phyloP scores from a whole-genome alignment of 2,888 invertebrate genomes.

The Hylaea fasciaria region DNA sequence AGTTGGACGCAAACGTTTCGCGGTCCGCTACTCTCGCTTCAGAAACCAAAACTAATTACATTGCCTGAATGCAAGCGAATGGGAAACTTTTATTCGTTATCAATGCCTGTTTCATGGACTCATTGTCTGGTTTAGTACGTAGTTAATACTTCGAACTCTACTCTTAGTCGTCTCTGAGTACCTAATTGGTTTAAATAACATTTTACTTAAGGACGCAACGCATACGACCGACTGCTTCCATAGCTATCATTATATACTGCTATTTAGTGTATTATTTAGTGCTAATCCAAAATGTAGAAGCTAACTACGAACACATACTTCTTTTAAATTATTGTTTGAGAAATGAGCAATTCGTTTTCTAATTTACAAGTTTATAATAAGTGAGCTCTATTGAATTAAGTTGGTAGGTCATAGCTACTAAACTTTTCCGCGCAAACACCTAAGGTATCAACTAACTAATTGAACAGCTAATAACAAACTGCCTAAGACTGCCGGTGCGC shows the following conservation, averaged over 20 bases:
- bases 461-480: constrained; percentile 72
- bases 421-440: constrained; percentile 11
- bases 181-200: not conserved
- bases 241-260: too few relatives aligned
- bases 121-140: constrained; percentile 14
- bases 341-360: too few relatives aligned
- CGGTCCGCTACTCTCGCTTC: constrained; percentile 39
- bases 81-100: constrained; percentile 33
- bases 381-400: not conserved
- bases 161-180: too few relatives aligned
- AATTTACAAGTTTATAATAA: too few relatives aligned
- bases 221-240: too few relatives aligned
- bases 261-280: too few relatives aligned
- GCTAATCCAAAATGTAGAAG: too few relatives aligned
- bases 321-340: too few relatives aligned
- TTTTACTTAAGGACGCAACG: not conserved
- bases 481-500: constrained; percentile 64
- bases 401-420: constrained; percentile 1
- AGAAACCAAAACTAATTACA: constrained; percentile 56
- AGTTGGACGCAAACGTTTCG: constrained; percentile 50
- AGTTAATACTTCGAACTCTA: not conserved
- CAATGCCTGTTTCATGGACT: constrained; percentile 28
- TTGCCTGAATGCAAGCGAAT: constrained; percentile 39
- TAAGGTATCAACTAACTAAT: constrained; percentile 59
- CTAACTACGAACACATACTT: too few relatives aligned